A percentile compares a stretch with the other conserved stretches of the same genome.
These are phyloP conservation scores for Meles meles DNA, from an alignment of 2,113 vertebrate species.

Conservation along the genomic window DNA sequence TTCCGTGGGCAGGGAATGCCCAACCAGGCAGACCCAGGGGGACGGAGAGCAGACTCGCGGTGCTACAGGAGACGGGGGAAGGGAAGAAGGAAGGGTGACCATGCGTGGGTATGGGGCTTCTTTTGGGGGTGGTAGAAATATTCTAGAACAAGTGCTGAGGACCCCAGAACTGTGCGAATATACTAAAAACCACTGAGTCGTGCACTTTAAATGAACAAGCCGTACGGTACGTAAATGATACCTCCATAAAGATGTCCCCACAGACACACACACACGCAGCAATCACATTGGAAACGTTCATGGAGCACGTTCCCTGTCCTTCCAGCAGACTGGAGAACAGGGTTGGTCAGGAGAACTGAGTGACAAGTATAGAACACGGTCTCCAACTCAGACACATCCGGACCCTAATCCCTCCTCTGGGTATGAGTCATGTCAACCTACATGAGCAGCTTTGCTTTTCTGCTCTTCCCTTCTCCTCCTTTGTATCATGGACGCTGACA, in stretches of 20 bases:
- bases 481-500: too few species aligned
- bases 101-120: not conserved
- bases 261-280: not conserved
- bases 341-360: not conserved
- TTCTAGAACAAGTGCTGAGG: not conserved
- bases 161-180: not conserved
- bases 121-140: not conserved
- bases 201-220: not conserved
- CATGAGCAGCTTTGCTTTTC: not conserved
- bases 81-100: not conserved
- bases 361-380: not conserved
- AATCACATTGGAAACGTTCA: not conserved
- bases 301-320: too few species aligned
- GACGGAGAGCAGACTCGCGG: not conserved
- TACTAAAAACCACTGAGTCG: not conserved
- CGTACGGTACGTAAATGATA: not conserved
- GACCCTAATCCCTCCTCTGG: not conserved
- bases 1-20: not conserved
- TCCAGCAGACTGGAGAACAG: not conserved
- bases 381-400: not conserved
- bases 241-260: not conserved
- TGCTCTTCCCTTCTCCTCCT: not conserved
- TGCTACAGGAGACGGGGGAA: too few species aligned
- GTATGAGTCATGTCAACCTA: rapidly evolving
- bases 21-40: not conserved